Percentiles rank a stretch among this genome's conserved stretches.
phyloP scores from a whole-genome alignment of 2,797 vertebrate species.

The Tolypeutes matacus region DNA sequence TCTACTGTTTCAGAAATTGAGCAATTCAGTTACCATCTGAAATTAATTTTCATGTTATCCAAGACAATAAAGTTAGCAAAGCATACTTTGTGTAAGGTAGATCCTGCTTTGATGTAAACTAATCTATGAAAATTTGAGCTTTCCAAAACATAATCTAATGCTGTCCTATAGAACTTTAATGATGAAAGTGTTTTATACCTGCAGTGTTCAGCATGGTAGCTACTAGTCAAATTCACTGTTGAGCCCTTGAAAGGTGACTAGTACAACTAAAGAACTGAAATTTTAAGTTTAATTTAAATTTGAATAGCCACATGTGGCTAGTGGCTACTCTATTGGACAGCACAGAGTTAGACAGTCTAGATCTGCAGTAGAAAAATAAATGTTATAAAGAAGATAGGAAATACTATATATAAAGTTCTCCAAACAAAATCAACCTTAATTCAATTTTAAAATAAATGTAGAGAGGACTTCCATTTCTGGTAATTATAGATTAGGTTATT shows the following conservation, averaged over 20 bases:
- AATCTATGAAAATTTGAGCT: constrained; percentile 40
- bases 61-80: constrained; percentile 33
- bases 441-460: constrained; percentile 53
- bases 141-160: not conserved
- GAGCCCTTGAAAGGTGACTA: constrained; percentile 31
- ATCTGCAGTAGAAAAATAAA: constrained; percentile 25
- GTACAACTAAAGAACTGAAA: not conserved
- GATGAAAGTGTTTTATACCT: not conserved
- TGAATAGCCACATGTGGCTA: not conserved
- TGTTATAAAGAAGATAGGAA: constrained; percentile 21
- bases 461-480: constrained; percentile 19
- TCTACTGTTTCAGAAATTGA: constrained; percentile 53
- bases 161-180: constrained; percentile 6
- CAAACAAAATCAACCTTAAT: not conserved
- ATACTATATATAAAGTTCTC: constrained; percentile 50
- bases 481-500: not conserved
- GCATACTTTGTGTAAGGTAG: not conserved
- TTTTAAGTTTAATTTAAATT: constrained; percentile 53
- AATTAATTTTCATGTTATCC: constrained; percentile 56
- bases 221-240: not conserved
- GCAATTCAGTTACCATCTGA: not conserved
- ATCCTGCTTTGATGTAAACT: constrained; percentile 29
- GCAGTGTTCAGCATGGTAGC: not conserved
- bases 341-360: not conserved
- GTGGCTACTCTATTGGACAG: not conserved